Evolutionary conservation across 2,888 invertebrate species (phyloP), one percentile per base, ranked within the genome.

Genomic region (Boloria selene): DNA sequence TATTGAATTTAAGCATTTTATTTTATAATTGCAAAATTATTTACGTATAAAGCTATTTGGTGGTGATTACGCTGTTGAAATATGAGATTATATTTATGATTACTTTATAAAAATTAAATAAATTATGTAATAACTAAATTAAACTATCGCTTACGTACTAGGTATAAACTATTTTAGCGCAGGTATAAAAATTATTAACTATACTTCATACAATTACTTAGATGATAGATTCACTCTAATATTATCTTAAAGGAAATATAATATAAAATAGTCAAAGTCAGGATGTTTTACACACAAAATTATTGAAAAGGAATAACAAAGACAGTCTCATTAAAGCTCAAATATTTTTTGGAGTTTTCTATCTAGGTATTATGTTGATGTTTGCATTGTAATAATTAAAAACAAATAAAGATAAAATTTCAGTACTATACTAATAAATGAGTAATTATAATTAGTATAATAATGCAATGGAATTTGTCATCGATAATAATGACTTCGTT

Each of bases 271-370:
- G 58, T 63, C 64, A 52, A 66, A 61, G 49, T 67, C 31, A 59
- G 42, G 52, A 45, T 70, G 72, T 65, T 65, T 49, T 67, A 71
- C 38, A 64, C 47, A 67, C n/a, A 62, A 59, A 55, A 22, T 67
- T 68, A 71, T 75, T 67, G 66, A 67, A 77, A 77, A 78, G 77
- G 76, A 82, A 83, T 84, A 47, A 79, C 65, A 78, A 75, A 73
- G 73, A 75, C 83, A 86, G 86, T 86, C 84, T 85, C 79, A 78
- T 83, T 82, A 82, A 79, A 77, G 76, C 75, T 73, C 65, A 47
- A 61, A 67, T 26, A 64, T 55, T 55, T 61, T 59, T 17, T 31
- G 16, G 16, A 13, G 17, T 38, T 59, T 45, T 56, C 45, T 45
- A 14, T 45, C 44, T 45, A n/a, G n/a, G n/a, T n/a, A 22, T 42